A percentile compares a stretch with the other conserved stretches of the same genome.
Evolutionary conservation across 2,888 invertebrate species (phyloP).

Genomic region (Embidobia sp.): DNA sequence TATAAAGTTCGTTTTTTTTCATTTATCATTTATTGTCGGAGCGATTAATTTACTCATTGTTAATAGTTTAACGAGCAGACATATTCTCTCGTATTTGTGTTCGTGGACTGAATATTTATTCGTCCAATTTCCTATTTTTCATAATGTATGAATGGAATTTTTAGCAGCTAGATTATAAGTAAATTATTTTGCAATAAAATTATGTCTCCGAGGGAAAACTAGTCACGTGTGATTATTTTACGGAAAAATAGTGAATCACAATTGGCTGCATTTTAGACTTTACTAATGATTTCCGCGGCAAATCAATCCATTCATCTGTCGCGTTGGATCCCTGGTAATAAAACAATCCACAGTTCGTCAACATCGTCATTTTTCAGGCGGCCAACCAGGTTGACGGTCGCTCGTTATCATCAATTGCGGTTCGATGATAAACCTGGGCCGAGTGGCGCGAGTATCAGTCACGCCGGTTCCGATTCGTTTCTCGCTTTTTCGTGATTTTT

Average conservation of each 20-base stretch:
- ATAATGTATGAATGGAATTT: too few relatives aligned
- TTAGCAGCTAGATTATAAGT: too few relatives aligned
- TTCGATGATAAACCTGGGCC: constrained; percentile 41
- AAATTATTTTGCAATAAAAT: too few relatives aligned
- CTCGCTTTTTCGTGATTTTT: constrained; percentile 40
- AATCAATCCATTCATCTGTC: not conserved
- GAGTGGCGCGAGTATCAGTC: constrained; percentile 35
- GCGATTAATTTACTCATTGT: not conserved
- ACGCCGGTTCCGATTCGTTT: constrained; percentile 22
- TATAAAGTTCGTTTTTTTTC: not conserved
- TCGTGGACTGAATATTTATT: too few relatives aligned
- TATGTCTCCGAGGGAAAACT: too few relatives aligned
- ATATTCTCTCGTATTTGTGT: too few relatives aligned
- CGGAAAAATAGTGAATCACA: too few relatives aligned
- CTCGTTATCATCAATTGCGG: constrained; percentile 56
- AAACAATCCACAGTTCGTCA: constrained; percentile 43
- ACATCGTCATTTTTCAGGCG: constrained; percentile 50
- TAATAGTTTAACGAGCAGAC: too few relatives aligned
- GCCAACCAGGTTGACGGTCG: constrained; percentile 24
- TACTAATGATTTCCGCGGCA: too few relatives aligned
- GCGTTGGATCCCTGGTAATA: constrained; percentile 4
- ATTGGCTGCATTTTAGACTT: too few relatives aligned
- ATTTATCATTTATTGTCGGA: constrained; percentile 13
- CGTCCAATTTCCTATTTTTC: too few relatives aligned
- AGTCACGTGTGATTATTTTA: too few relatives aligned